Base-by-base conservation (phyloP, 2,888 invertebrate species). In the Neoascia interrupta region DNA sequence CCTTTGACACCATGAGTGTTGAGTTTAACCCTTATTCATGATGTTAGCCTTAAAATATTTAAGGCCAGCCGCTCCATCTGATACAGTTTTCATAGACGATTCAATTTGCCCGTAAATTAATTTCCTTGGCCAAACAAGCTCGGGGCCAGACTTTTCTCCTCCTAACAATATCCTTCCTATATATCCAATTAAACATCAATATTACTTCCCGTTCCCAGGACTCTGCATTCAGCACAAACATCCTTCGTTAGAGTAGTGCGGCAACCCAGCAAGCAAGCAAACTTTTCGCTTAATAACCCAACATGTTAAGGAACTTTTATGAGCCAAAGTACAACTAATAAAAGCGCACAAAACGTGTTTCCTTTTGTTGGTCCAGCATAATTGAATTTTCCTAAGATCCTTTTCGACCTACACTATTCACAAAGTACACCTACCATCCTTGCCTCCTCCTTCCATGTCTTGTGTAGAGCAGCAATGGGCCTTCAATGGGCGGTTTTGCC, bases 321-420 rank as follows among this genome's bases (percentile, higher is more conserved):
- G 70, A 37, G 73, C 8, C 11, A 74, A 53, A 64, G 51, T 41
- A 56, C 58, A 73, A 73, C 73, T 61, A 79, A 79, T 79, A 73
- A 79, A 73, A 73, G 49, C 49, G 56, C 73, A 73, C 56, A 79
- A 61, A 68, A 68, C 64, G 73, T 79, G 73, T 68, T 79, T 61
- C 56, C 79, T 47, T 56, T 31, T 61, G 64, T 72, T 53, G 49
- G 60, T 47, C 8, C 60, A 23, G 31, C 45, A 56, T 73, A 79
- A 79, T 79, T 79, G 79, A 79, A 68, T 79, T 73, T 66, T 73
- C 64, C n/a, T 28, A 45, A 68, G 75, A 76, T 76, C 63, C 37
- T 60, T 47, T 68, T 45, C 58, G 39, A 69, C 41, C 36, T 10
- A 34, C 37, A 41, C 28, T 60, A 54, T 63, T 41, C 36, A 16